phyloP scores from a whole-genome alignment of 2,888 invertebrate species.

The Rhingia campestris region DNA sequence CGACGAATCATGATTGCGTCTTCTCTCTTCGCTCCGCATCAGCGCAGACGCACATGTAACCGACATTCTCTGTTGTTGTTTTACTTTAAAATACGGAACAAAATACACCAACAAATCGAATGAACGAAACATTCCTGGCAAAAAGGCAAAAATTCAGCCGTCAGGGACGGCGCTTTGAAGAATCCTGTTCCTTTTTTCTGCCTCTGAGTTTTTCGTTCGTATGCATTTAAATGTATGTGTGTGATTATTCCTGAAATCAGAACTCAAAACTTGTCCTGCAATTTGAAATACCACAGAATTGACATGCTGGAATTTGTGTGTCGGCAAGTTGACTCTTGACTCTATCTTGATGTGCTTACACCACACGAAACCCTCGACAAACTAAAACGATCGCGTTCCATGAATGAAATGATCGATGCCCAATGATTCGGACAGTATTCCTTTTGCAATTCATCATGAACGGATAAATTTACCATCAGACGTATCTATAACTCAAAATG shows the following conservation, averaged over 20 bases:
- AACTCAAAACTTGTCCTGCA: slow-evolving; percentile 70
- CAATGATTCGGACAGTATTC: slow-evolving; percentile 25
- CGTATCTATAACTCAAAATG: slow-evolving; percentile 8
- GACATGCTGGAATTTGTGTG: slow-evolving; percentile 70
- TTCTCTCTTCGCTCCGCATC: slow-evolving; percentile 15
- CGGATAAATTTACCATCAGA: slow-evolving; percentile 9
- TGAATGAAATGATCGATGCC: slow-evolving; percentile 65
- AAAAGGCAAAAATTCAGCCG: slow-evolving; percentile 41
- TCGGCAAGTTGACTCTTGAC: slow-evolving; percentile 55
- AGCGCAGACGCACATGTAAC: slow-evolving; percentile 44
- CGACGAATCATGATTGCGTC: slow-evolving; percentile 8
- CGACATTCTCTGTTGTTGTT: slow-evolving; percentile 66
- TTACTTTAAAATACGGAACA: slow-evolving; percentile 53
- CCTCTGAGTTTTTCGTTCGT: neutral
- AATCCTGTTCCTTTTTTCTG: slow-evolving; percentile 58
- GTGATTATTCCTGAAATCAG: slow-evolving; percentile 42
- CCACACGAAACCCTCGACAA: neutral
- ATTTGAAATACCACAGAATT: slow-evolving; percentile 68
- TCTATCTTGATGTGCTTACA: slow-evolving; percentile 13
- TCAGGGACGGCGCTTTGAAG: slow-evolving; percentile 66
- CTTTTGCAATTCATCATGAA: slow-evolving; percentile 21
- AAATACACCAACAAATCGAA: slow-evolving; percentile 46
- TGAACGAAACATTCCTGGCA: slow-evolving; percentile 56
- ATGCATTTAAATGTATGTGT: neutral
- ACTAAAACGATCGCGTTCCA: slow-evolving; percentile 31